Conservation (phyloP, 2,797 vertebrate species). For the Buphagus erythrorhynchus region DNA sequence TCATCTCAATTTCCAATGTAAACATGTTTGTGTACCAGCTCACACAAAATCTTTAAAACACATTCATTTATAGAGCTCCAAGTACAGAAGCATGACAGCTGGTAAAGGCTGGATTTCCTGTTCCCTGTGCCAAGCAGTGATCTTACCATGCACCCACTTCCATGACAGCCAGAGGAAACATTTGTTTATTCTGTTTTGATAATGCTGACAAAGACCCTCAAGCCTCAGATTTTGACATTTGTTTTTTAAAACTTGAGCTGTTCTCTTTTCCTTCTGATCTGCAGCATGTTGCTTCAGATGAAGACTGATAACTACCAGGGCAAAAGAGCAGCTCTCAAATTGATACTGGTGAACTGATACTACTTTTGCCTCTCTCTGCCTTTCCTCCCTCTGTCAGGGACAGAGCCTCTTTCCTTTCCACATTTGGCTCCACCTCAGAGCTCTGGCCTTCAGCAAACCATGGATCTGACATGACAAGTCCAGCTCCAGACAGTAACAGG, state of each 20-base stretch:
- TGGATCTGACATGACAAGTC: background rate
- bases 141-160: background rate
- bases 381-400: background rate
- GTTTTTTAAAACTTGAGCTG: background rate
- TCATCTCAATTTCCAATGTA: background rate
- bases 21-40: background rate
- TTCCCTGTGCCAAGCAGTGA: background rate
- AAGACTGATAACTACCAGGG: background rate
- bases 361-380: background rate
- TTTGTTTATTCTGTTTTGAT: constrained; percentile 36
- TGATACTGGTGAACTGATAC: background rate
- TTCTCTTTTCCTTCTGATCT: background rate
- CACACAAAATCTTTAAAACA: background rate
- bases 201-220: background rate
- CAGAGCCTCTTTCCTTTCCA: background rate
- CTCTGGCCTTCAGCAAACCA: background rate
- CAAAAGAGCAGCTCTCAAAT: background rate
- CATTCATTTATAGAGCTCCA: background rate
- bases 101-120: background rate
- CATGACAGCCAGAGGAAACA: background rate
- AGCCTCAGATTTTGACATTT: background rate
- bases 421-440: background rate
- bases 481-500: background rate
- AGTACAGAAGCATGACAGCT: background rate
- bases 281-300: background rate